These are phyloP conservation scores for Agelas oroides DNA, from an alignment of 37 sponge, comb jelly and placozoan genomes.

Conservation along the genomic window DNA sequence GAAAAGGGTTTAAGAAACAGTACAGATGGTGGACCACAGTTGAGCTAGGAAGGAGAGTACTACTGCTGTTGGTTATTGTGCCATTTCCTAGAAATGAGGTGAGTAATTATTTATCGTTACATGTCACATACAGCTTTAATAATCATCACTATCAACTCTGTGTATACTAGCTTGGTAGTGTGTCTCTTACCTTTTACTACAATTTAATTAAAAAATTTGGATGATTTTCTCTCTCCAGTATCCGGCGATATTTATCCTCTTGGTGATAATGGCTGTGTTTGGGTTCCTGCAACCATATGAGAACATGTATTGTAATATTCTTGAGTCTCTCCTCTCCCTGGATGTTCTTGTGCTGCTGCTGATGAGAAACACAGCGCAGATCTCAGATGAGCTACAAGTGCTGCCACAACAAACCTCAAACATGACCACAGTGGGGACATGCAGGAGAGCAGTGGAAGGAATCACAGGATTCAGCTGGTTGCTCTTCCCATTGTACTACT, in stretches of 20 bases:
- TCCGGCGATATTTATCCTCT: conserved; percentile 22
- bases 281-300: conserved; percentile 60
- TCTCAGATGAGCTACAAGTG: too few relatives aligned
- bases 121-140: too few relatives aligned
- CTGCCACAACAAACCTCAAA: too few relatives aligned
- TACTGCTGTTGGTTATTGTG: conserved; percentile 54
- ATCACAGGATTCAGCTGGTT: conserved; percentile 15
- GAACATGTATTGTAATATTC: conserved; percentile 14
- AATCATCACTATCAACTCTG: too few relatives aligned
- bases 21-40: conserved; percentile 64
- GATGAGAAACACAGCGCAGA: conserved; percentile 14
- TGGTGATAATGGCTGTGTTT: conserved; percentile 8
- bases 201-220: too few relatives aligned
- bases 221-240: conserved; percentile 29
- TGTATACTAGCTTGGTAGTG: too few relatives aligned
- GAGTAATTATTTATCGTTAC: background rate
- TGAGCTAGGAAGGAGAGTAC: conserved; percentile 65
- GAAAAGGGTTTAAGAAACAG: conserved; percentile 39
- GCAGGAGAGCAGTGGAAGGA: background rate
- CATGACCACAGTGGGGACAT: too few relatives aligned
- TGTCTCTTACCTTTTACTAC: too few relatives aligned
- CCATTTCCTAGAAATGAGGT: conserved; percentile 75
- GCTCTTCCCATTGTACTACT: conserved; percentile 38
- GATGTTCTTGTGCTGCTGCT: conserved; percentile 37
- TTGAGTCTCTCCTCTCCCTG: conserved; percentile 30